phyloP scores from a whole-genome alignment of 1,140 invertebrate genomes.

The Diplogasteroides magnus region DNA sequence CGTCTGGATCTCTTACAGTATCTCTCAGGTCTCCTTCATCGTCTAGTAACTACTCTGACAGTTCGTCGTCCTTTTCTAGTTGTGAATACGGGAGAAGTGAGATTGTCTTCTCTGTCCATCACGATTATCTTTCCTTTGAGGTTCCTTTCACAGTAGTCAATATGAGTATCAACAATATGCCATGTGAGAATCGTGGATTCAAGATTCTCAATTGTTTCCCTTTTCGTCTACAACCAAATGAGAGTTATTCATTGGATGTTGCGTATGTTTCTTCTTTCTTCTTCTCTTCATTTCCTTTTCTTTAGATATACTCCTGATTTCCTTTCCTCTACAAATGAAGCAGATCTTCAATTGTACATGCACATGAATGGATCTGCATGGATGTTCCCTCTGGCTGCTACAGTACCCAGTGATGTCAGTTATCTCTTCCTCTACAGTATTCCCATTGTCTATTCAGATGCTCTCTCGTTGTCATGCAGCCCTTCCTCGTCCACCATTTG shows the following conservation, averaged over 20 bases:
- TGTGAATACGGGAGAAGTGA: slow-evolving; percentile 71
- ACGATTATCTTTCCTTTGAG: slow-evolving; percentile 45
- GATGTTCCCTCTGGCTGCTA: slow-evolving; percentile 73
- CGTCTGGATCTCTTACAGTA: slow-evolving; percentile 16
- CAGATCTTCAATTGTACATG: slow-evolving; percentile 61
- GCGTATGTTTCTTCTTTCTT: slow-evolving; percentile 58
- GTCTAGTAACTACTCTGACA: slow-evolving; percentile 67
- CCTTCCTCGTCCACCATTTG: slow-evolving; percentile 74
- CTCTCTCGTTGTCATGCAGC: slow-evolving; percentile 70
- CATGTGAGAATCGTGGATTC: slow-evolving; percentile 81
- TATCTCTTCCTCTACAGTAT: not conserved
- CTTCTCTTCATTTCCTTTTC: slow-evolving; percentile 25
- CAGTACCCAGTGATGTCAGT: slow-evolving; percentile 63
- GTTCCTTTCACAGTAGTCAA: slow-evolving; percentile 68
- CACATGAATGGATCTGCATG: slow-evolving; percentile 63
- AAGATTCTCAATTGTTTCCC: slow-evolving; percentile 75
- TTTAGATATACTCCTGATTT: slow-evolving; percentile 81
- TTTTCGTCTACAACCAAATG: slow-evolving; percentile 75
- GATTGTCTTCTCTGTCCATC: not conserved
- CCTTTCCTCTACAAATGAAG: slow-evolving; percentile 72
- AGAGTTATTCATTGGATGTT: slow-evolving; percentile 77
- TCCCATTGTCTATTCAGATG: slow-evolving; percentile 58
- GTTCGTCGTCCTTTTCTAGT: slow-evolving; percentile 79
- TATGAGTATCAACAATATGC: slow-evolving; percentile 70
- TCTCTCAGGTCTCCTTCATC: slow-evolving; percentile 59